These are phyloP conservation scores for Girardinichthys multiradiatus DNA, from an alignment of 2,113 vertebrate species.

Conservation along the genomic window DNA sequence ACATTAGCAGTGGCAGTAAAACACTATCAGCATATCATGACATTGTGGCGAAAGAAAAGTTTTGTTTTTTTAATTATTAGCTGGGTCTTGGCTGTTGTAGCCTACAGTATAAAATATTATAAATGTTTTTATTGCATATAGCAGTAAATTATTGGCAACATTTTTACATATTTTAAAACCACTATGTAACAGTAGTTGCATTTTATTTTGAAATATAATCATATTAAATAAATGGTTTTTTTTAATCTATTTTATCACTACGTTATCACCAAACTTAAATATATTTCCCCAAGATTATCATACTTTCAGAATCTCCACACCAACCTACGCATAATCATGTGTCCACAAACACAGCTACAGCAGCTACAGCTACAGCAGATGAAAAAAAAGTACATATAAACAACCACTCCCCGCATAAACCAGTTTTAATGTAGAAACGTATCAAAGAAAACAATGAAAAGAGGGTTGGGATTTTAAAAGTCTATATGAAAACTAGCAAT, in stretches of 20 bases:
- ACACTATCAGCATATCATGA: too few relatives aligned
- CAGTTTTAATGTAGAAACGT: neutral
- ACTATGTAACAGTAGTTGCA: neutral
- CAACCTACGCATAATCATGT: too few relatives aligned
- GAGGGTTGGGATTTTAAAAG: neutral
- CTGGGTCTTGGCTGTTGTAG: neutral
- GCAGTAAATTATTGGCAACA: neutral
- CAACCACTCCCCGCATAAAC: neutral
- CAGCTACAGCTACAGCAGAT: neutral
- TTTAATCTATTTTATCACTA: too few relatives aligned
- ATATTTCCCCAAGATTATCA: too few relatives aligned
- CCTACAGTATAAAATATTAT: neutral
- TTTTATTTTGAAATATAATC: neutral
- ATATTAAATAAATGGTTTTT: too few relatives aligned
- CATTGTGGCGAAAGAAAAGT: too few relatives aligned
- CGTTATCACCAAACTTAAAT: too few relatives aligned
- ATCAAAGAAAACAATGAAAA: neutral
- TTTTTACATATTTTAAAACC: neutral
- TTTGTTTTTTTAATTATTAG: neutral
- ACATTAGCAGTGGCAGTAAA: too few relatives aligned
- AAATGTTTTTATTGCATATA: neutral
- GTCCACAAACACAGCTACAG: neutral
- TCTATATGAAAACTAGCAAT: conserved; percentile 1
- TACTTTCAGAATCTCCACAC: too few relatives aligned
- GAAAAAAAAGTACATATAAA: neutral